phyloP scores from a whole-genome alignment of 1,140 invertebrate species.

The Periplaneta americana region DNA sequence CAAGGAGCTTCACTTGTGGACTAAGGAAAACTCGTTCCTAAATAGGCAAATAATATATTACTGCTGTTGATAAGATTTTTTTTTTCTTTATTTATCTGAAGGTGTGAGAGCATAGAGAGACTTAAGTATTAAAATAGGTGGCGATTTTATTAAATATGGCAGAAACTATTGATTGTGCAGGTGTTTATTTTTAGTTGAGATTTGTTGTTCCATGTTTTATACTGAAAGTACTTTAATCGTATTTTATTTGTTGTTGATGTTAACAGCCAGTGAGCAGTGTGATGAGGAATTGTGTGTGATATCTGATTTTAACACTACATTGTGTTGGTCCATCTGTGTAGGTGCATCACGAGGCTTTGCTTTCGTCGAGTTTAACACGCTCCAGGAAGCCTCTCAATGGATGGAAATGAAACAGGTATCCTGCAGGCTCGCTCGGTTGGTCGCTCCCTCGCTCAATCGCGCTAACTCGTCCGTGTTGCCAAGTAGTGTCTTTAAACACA shows the following conservation, averaged over 20 bases:
- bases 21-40: no score
- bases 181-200: no score
- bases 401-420: conserved; percentile 91
- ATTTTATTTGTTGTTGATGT: no score
- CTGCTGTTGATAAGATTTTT: no score
- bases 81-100: no score
- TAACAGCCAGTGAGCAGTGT: not conserved
- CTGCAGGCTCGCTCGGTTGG: conserved; percentile 20
- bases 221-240: no score
- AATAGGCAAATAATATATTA: no score
- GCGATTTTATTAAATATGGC: no score
- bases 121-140: no score
- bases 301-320: conserved; percentile 7
- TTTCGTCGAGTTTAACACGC: conserved; percentile 91
- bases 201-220: not conserved
- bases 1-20: no score
- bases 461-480: not conserved
- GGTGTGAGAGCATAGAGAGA: no score
- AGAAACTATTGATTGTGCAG: no score
- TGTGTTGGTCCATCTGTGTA: conserved; percentile 50
- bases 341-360: conserved; percentile 87
- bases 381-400: conserved; percentile 83
- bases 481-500: not conserved
- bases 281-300: not conserved
- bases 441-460: not conserved